A percentile compares a stretch with the other conserved stretches of the same genome.
Conservation (phyloP, 2,888 invertebrate genomes). For the Yponomeuta evonymella region DNA sequence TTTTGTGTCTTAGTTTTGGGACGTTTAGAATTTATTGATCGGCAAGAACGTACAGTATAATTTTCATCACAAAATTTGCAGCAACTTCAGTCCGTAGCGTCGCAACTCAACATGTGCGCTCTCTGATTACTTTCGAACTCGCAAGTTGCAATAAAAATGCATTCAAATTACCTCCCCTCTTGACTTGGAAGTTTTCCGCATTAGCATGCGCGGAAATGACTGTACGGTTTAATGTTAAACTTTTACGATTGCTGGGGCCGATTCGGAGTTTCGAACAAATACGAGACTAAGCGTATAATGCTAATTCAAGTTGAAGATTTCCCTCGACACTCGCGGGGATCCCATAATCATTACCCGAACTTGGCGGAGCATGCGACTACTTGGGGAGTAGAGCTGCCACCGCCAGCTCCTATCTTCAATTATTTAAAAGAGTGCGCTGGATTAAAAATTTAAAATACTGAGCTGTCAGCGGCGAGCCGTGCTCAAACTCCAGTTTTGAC, state of each 20-base stretch:
- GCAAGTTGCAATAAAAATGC: neutral
- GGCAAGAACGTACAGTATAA: neutral
- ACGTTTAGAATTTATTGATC: neutral
- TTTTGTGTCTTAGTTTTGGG: neutral
- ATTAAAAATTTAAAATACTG: slow-evolving; percentile 48
- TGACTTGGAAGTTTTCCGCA: neutral
- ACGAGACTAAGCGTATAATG: slow-evolving; percentile 26
- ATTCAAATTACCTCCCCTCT: slow-evolving; percentile 1
- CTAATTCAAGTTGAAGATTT: slow-evolving; percentile 39
- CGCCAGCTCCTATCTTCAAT: slow-evolving; percentile 34
- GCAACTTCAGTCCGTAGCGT: neutral
- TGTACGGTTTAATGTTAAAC: slow-evolving; percentile 20
- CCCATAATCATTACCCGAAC: slow-evolving; percentile 47
- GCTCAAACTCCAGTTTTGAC: slow-evolving; percentile 42
- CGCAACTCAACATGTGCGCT: neutral
- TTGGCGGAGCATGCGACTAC: slow-evolving; percentile 32
- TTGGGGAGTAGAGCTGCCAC: slow-evolving; percentile 20
- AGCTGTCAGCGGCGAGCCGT: slow-evolving; percentile 38
- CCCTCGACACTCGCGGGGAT: slow-evolving; percentile 43
- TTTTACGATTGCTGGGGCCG: slow-evolving; percentile 32
- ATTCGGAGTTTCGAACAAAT: slow-evolving; percentile 29
- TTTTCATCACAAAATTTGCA: neutral
- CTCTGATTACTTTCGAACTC: neutral
- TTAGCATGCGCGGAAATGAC: neutral
- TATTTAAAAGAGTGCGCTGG: slow-evolving; percentile 44